A percentile compares a stretch with the other conserved stretches of the same genome.
These are phyloP conservation scores for Epistrophella euchroma DNA, from an alignment of 2,888 invertebrate species.

Conservation along the genomic window DNA sequence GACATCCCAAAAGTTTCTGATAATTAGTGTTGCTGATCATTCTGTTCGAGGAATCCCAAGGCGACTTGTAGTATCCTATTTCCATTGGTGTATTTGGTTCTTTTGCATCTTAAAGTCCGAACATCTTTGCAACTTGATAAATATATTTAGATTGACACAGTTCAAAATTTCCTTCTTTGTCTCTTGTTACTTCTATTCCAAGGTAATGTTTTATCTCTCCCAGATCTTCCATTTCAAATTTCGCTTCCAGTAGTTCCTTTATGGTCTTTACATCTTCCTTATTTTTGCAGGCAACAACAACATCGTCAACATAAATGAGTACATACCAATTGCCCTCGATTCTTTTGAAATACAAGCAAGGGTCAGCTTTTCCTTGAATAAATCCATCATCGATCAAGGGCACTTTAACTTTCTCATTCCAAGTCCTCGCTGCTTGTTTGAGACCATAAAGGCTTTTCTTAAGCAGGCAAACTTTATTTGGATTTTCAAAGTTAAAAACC, in stretches of 20 bases:
- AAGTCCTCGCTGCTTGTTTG: not conserved
- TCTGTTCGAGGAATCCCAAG: too few relatives aligned
- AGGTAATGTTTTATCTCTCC: not conserved
- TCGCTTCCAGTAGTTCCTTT: not conserved
- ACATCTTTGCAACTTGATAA: too few relatives aligned
- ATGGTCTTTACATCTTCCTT: not conserved
- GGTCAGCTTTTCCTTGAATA: not conserved
- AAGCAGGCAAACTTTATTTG: not conserved
- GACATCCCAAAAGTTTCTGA: too few relatives aligned
- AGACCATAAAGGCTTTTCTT: not conserved
- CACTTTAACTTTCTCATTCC: not conserved
- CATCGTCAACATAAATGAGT: not conserved
- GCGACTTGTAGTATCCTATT: too few relatives aligned
- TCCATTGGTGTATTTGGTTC: too few relatives aligned
- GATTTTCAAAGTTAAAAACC: not conserved
- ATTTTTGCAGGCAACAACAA: not conserved
- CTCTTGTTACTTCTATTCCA: not conserved
- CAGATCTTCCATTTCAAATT: not conserved
- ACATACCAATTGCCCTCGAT: not conserved
- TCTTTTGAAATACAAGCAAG: not conserved
- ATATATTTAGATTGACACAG: too few relatives aligned
- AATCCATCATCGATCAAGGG: not conserved
- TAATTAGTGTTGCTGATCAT: too few relatives aligned
- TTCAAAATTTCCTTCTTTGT: not conserved
- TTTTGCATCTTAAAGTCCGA: too few relatives aligned